Percentiles rank a stretch among this genome's conserved stretches.
These are phyloP conservation scores for Drosophila takahashii DNA, from an alignment of 1,140 invertebrate genomes.

Conservation along the genomic window DNA sequence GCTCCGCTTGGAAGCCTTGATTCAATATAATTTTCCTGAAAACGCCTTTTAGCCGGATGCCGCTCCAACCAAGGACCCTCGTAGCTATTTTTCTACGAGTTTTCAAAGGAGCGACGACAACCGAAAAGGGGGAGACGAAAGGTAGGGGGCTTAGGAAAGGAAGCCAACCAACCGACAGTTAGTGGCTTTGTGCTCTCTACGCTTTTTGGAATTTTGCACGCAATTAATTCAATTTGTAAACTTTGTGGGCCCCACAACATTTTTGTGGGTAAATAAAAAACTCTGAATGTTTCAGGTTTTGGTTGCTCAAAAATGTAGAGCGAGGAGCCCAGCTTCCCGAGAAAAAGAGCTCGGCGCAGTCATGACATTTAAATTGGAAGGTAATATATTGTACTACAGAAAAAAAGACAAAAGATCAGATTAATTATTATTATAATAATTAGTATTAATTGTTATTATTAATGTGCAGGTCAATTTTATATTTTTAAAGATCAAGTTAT, in stretches of 20 bases:
- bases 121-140: too few relatives aligned
- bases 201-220: constrained; percentile 52
- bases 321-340: background rate
- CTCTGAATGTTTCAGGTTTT: constrained; percentile 19
- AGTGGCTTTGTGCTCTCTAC: constrained; percentile 49
- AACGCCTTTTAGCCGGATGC: constrained; percentile 7
- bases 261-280: constrained; percentile 23
- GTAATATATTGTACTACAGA: too few relatives aligned
- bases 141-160: background rate
- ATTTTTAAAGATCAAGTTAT: too few relatives aligned
- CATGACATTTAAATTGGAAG: too few relatives aligned
- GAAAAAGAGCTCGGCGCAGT: too few relatives aligned
- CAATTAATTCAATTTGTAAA: constrained; percentile 68
- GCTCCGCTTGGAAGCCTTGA: background rate
- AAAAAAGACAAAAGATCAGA: too few relatives aligned
- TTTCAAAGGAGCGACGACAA: constrained; percentile 1
- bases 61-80: background rate
- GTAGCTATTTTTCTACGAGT: constrained; percentile 4
- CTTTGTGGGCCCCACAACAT: constrained; percentile 23
- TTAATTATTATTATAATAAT: too few relatives aligned
- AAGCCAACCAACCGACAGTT: constrained; percentile 48
- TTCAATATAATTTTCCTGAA: constrained; percentile 8
- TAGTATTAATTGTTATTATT: too few relatives aligned
- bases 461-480: too few relatives aligned
- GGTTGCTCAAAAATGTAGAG: background rate